phyloP scores from a whole-genome alignment of 1,140 invertebrate species.

The Rhopalosiphum padi region DNA sequence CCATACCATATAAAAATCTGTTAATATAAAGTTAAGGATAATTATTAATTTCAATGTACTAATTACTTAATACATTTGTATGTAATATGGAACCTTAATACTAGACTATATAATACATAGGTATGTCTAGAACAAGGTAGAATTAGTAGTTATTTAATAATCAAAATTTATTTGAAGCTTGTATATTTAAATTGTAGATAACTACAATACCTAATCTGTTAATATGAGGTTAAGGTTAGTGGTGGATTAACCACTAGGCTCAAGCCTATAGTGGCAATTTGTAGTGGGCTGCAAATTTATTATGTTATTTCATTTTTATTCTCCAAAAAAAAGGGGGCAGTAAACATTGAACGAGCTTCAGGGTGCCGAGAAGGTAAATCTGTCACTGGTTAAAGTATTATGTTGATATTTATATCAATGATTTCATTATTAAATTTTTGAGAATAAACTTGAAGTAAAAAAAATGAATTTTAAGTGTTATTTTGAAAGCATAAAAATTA shows the following conservation, averaged over 20 bases:
- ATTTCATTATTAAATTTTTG: not conserved
- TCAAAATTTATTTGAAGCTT: not conserved
- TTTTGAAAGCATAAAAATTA: not conserved
- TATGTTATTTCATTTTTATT: too few species aligned
- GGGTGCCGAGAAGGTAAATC: too few species aligned
- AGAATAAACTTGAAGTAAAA: not conserved
- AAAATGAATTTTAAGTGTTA: not conserved
- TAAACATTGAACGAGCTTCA: too few species aligned
- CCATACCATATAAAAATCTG: slow-evolving; percentile 80
- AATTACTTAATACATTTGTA: not conserved
- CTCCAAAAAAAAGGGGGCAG: too few species aligned
- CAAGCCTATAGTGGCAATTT: too few species aligned
- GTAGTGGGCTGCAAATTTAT: too few species aligned
- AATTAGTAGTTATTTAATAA: not conserved
- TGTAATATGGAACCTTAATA: not conserved
- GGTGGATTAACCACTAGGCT: too few species aligned
- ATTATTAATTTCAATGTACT: not conserved
- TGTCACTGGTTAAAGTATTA: not conserved
- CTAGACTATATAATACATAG: not conserved
- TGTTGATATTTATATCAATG: not conserved
- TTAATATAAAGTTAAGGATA: slow-evolving; percentile 30
- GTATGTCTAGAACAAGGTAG: not conserved
- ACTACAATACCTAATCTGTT: too few species aligned
- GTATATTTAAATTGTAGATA: not conserved
- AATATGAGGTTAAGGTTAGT: too few species aligned